Evolutionary conservation across 1,140 invertebrate species (phyloP).

Genomic region (Diorhabda elongata): DNA sequence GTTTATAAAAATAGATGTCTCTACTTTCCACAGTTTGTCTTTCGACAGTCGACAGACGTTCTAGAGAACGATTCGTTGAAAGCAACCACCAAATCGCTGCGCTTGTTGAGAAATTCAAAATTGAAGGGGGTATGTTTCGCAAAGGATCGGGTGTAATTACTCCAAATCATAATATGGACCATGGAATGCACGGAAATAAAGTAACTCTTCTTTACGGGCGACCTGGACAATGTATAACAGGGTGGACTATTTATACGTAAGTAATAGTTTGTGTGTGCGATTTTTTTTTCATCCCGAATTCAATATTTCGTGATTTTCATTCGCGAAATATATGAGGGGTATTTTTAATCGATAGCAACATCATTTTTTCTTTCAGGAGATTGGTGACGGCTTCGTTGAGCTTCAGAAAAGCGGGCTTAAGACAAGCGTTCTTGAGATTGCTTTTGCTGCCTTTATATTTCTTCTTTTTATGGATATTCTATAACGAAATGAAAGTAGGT

Average conservation of each 20-base stretch:
- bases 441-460: conserved; percentile 73
- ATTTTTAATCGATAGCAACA: background rate
- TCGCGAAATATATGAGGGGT: background rate
- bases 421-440: conserved; percentile 68
- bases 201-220: conserved; percentile 69
- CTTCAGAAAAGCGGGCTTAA: conserved; percentile 67
- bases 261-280: conserved; percentile 35
- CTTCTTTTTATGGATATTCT: conserved; percentile 76
- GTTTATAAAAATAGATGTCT: background rate
- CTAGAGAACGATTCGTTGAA: conserved; percentile 83
- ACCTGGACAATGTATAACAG: conserved; percentile 65
- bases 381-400: conserved; percentile 72
- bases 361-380: conserved; percentile 54
- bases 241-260: conserved; percentile 74
- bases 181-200: conserved; percentile 52
- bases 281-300: background rate
- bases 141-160: conserved; percentile 50
- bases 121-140: conserved; percentile 67
- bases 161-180: conserved; percentile 34
- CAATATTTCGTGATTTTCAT: conserved; percentile 3
- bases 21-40: conserved; percentile 64
- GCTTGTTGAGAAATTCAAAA: conserved; percentile 85
- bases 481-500: conserved; percentile 63
- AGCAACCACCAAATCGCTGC: conserved; percentile 90
- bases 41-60: conserved; percentile 85